phyloP scores from a whole-genome alignment of 2,113 vertebrate species.

The Oreochromis spilurus region DNA sequence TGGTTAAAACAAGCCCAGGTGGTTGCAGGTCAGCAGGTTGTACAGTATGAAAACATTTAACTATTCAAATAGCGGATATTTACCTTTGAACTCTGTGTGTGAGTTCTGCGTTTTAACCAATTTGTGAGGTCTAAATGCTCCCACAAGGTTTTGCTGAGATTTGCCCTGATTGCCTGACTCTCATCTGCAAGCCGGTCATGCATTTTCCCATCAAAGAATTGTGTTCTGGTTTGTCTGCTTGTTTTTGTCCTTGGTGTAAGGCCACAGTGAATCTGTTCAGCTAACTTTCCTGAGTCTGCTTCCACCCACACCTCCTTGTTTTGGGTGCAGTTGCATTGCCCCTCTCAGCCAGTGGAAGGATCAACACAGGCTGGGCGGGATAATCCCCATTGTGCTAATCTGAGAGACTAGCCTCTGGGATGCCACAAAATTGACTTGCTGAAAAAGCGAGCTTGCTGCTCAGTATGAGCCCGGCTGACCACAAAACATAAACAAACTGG shows the following conservation, averaged over 20 bases:
- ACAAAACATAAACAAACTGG: slow-evolving; percentile 39
- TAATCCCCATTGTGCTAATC: slow-evolving; percentile 68
- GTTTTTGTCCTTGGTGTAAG: background rate
- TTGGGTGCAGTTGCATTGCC: background rate
- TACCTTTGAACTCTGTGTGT: background rate
- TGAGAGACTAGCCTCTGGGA: slow-evolving; percentile 51
- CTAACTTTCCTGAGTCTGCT: slow-evolving; percentile 2
- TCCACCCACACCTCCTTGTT: background rate
- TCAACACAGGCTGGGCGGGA: slow-evolving; percentile 47
- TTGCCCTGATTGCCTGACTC: background rate
- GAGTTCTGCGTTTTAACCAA: background rate
- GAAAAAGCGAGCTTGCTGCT: slow-evolving; percentile 37
- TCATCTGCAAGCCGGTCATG: background rate
- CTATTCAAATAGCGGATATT: background rate
- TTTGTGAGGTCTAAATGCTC: background rate
- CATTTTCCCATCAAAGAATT: background rate
- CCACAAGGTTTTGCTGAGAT: background rate
- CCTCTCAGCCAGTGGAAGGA: slow-evolving; percentile 32
- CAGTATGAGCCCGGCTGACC: background rate
- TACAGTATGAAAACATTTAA: background rate
- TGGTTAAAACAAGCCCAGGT: background rate
- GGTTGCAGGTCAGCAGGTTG: slow-evolving; percentile 7
- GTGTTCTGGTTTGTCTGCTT: background rate
- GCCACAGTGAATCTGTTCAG: background rate
- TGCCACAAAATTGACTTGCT: slow-evolving; percentile 37